phyloP scores from a whole-genome alignment of 2,113 vertebrate genomes.

The Macrotus californicus region DNA sequence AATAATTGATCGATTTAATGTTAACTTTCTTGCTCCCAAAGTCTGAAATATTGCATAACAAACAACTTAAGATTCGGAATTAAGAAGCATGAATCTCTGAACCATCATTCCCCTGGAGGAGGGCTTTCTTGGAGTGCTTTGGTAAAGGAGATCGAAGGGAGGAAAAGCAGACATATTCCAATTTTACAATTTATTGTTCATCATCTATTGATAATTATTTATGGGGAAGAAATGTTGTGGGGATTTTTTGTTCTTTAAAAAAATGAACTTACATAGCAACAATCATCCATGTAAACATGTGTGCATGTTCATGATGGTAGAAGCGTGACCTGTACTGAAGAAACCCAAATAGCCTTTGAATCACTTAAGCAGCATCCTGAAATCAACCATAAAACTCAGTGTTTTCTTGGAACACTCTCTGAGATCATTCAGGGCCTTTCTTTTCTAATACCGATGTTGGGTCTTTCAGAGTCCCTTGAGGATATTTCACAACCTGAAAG shows the following conservation, averaged over 20 bases:
- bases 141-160: neutral
- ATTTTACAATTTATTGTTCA: neutral
- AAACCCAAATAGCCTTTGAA: neutral
- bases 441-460: slow-evolving; percentile 39
- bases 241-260: neutral
- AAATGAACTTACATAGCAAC: neutral
- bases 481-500: slow-evolving; percentile 93
- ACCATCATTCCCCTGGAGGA: neutral
- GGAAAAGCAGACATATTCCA: neutral
- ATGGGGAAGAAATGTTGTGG: neutral
- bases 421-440: neutral
- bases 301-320: neutral
- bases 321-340: neutral
- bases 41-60: neutral
- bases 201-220: neutral
- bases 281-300: neutral
- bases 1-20: neutral
- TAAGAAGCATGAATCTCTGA: neutral
- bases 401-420: neutral
- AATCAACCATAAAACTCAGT: neutral
- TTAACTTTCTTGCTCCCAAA: neutral
- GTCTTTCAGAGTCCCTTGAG: slow-evolving; percentile 87
- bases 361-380: neutral
- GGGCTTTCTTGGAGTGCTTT: neutral
- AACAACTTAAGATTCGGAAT: neutral